Evolutionary conservation across 2,113 vertebrate genomes (phyloP).

Genomic region (Rhodinocichla rosea): DNA sequence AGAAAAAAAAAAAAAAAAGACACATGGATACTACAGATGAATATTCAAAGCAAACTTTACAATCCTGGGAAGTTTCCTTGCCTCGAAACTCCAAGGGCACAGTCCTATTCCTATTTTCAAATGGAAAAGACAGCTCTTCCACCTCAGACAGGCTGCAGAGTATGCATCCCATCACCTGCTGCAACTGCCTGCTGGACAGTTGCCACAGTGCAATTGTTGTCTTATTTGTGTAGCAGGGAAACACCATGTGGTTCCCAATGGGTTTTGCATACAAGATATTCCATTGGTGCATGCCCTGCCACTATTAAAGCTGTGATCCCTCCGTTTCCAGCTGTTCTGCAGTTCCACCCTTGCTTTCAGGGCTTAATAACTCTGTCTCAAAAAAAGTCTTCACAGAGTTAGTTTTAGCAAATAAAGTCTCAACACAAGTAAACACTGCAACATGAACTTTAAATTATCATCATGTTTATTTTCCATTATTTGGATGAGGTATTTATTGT

Average conservation of each 20-base stretch:
- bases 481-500: background rate
- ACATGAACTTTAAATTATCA: background rate
- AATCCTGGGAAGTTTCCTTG: background rate
- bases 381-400: background rate
- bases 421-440: background rate
- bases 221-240: background rate
- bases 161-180: rapidly evolving
- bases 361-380: background rate
- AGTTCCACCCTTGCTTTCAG: background rate
- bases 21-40: background rate
- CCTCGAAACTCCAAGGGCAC: background rate
- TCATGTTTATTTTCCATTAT: background rate
- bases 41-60: background rate
- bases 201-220: background rate
- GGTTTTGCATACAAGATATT: background rate
- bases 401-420: constrained; percentile 5
- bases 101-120: background rate
- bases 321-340: background rate
- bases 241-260: rapidly evolving
- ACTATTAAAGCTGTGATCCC: background rate
- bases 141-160: background rate
- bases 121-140: background rate
- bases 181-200: background rate
- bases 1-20: background rate
- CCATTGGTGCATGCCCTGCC: background rate